A percentile compares a stretch with the other conserved stretches of the same genome.
These are phyloP conservation scores for Conchocele bisecta DNA, from an alignment of 2,888 invertebrate genomes.

Conservation along the genomic window DNA sequence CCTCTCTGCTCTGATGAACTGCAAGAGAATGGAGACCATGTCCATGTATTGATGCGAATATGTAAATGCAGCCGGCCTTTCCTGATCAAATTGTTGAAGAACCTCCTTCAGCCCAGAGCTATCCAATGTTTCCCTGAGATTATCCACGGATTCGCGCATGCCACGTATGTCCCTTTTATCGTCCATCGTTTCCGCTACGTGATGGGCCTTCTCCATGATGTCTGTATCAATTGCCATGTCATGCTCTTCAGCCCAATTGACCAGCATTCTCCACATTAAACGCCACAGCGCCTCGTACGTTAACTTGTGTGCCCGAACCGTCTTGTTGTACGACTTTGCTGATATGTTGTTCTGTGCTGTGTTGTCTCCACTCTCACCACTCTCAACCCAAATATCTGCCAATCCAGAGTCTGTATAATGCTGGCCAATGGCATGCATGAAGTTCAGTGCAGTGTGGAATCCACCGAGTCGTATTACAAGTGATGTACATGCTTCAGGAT, in stretches of 20 bases:
- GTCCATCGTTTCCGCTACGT: background rate
- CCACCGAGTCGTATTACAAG: background rate
- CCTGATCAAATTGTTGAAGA: background rate
- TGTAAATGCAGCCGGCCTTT: background rate
- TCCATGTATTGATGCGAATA: background rate
- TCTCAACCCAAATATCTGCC: constrained; percentile 31
- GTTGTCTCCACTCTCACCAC: constrained; percentile 19
- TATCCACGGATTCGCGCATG: background rate
- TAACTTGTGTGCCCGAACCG: constrained; percentile 25
- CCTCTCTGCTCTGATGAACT: background rate
- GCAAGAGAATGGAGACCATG: background rate
- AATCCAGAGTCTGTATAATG: constrained; percentile 32
- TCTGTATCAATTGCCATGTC: background rate
- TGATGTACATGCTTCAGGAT: background rate
- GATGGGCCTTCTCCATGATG: background rate
- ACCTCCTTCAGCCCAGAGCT: background rate
- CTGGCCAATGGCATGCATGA: constrained; percentile 21
- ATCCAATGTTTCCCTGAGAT: background rate
- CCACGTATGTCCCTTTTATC: background rate
- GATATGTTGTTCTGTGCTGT: constrained; percentile 17
- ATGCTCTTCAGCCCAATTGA: background rate
- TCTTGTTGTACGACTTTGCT: constrained; percentile 27
- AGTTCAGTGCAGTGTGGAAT: constrained; percentile 12
- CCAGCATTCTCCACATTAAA: constrained; percentile 6
- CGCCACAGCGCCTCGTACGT: too few species aligned